phyloP scores from a whole-genome alignment of 1,140 invertebrate species.

The Phortica variegata region DNA sequence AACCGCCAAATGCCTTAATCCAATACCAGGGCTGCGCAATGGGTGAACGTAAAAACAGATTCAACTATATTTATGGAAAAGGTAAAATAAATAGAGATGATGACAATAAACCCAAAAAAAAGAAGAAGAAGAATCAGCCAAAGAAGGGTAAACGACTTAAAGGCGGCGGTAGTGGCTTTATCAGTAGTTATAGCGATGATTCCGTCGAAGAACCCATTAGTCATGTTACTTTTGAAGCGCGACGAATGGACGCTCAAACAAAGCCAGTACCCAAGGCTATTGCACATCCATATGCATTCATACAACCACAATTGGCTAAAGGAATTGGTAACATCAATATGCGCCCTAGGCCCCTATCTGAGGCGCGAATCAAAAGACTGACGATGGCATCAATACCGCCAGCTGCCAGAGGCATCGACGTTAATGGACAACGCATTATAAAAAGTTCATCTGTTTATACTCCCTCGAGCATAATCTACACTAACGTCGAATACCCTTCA shows the following conservation, averaged over 20 bases:
- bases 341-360: too few species aligned
- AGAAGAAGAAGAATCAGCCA: slow-evolving; percentile 9
- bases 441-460: too few species aligned
- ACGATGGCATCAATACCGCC: too few species aligned
- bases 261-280: slow-evolving; percentile 8
- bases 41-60: slow-evolving; percentile 23
- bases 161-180: slow-evolving; percentile 8
- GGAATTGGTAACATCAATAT: too few species aligned
- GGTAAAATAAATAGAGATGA: slow-evolving; percentile 28
- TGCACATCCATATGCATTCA: not conserved
- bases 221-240: slow-evolving; percentile 3
- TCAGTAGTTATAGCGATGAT: too few species aligned
- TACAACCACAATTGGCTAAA: too few species aligned
- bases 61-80: slow-evolving; percentile 36
- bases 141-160: slow-evolving; percentile 3
- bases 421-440: too few species aligned
- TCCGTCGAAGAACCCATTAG: not conserved
- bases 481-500: too few species aligned
- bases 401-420: too few species aligned
- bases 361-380: too few species aligned
- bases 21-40: slow-evolving; percentile 32
- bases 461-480: too few species aligned
- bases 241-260: slow-evolving; percentile 11
- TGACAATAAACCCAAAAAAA: slow-evolving; percentile 23
- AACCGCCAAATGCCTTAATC: slow-evolving; percentile 26